Conservation (phyloP, 2,797 vertebrate species). For the Nyctalus aviator region DNA sequence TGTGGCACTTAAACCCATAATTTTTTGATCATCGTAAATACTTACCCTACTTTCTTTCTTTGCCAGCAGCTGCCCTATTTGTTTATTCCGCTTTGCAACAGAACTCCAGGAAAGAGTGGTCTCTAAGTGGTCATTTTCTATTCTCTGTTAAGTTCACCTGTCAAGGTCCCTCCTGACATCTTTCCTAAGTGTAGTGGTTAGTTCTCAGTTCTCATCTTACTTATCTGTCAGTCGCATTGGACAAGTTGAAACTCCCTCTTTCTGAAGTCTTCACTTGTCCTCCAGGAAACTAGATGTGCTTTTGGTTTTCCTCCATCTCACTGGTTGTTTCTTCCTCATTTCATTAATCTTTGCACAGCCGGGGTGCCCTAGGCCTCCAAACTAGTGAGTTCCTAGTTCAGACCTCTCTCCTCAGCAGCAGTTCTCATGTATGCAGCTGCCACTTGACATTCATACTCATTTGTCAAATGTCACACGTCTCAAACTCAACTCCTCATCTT, state of each 20-base stretch:
- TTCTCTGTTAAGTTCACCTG: neutral
- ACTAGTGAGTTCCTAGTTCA: neutral
- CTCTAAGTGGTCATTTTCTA: neutral
- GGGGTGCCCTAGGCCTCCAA: neutral
- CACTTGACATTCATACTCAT: neutral
- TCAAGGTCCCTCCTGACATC: neutral
- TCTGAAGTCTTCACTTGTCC: neutral
- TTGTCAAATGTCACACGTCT: neutral
- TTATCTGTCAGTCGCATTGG: neutral
- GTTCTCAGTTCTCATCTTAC: neutral
- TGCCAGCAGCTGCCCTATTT: neutral
- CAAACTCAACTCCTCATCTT: neutral
- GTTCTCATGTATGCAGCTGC: neutral
- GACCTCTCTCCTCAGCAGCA: neutral
- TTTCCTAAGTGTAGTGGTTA: neutral
- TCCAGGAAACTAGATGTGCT: neutral
- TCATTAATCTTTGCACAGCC: neutral
- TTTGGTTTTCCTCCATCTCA: neutral
- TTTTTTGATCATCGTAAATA: neutral
- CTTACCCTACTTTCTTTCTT: neutral
- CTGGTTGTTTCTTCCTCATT: neutral
- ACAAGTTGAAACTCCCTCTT: neutral
- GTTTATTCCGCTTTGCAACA: conserved; percentile 1
- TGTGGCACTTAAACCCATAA: neutral
- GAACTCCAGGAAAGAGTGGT: neutral